A percentile compares a stretch with the other conserved stretches of the same genome.
Conservation (phyloP, 2,113 vertebrate genomes). For the Chauna torquata region DNA sequence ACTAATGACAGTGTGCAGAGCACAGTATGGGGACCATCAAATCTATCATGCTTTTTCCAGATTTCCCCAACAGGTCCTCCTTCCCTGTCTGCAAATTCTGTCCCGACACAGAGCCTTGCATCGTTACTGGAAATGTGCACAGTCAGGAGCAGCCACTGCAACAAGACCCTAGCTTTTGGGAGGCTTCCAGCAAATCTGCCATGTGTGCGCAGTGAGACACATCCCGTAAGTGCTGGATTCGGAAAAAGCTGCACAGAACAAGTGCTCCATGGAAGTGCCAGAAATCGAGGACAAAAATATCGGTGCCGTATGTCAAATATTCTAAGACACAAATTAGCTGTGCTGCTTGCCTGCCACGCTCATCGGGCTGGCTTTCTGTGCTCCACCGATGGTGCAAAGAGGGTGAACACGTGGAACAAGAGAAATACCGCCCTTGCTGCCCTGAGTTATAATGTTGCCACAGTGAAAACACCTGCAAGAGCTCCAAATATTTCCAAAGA, state of each 20-base stretch:
- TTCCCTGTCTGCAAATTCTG: neutral
- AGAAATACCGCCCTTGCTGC: neutral
- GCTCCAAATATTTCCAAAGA: neutral
- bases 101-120: fast-evolving
- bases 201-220: neutral
- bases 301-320: neutral
- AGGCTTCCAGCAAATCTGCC: neutral
- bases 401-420: neutral
- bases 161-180: neutral
- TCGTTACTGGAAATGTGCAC: neutral
- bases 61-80: neutral
- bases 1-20: neutral
- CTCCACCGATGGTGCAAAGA: neutral
- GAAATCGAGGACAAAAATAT: neutral
- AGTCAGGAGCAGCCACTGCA: neutral
- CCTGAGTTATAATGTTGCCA: neutral
- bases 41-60: neutral
- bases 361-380: neutral
- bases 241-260: neutral
- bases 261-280: neutral
- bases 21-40: neutral
- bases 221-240: neutral
- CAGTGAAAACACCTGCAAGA: neutral
- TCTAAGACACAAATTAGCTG: neutral
- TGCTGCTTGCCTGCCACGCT: neutral